Conservation (phyloP, 2,797 vertebrate genomes). For the Coilia nasus region DNA sequence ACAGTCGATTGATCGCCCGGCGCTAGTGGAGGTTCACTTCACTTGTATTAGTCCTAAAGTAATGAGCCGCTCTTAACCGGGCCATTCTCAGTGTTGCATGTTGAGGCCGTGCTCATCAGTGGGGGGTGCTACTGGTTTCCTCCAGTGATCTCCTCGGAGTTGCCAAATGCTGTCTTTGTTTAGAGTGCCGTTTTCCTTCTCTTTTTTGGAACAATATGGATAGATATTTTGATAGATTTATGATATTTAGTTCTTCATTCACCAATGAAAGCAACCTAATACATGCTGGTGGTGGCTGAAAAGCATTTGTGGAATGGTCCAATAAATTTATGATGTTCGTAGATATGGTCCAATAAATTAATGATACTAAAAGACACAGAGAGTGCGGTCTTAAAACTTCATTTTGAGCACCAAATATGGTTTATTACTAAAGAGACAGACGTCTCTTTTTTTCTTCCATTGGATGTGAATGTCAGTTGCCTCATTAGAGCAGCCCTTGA, state of each 20-base stretch:
- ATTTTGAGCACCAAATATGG: background rate
- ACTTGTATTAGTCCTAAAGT: background rate
- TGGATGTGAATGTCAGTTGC: background rate
- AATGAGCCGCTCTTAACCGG: background rate
- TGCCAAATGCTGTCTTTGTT: background rate
- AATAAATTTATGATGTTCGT: too few species aligned
- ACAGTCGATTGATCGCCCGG: too few species aligned
- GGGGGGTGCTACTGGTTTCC: background rate
- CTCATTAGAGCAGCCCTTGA: background rate
- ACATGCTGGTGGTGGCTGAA: too few species aligned
- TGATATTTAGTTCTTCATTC: background rate
- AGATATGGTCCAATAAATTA: too few species aligned
- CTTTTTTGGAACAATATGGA: background rate
- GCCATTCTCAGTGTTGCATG: background rate
- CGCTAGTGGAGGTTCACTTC: background rate
- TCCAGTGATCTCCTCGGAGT: background rate
- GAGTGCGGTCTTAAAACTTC: too few species aligned
- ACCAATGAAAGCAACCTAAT: background rate
- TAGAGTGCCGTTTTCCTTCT: background rate
- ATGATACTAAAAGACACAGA: too few species aligned
- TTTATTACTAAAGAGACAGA: background rate
- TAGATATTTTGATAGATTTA: background rate
- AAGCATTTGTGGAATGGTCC: too few species aligned
- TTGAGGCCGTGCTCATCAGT: background rate
- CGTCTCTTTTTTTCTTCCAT: background rate